Percentiles rank a stretch among this genome's conserved stretches.
phyloP scores from a whole-genome alignment of 1,140 invertebrate species.

The Alviniconcha marisindica region DNA sequence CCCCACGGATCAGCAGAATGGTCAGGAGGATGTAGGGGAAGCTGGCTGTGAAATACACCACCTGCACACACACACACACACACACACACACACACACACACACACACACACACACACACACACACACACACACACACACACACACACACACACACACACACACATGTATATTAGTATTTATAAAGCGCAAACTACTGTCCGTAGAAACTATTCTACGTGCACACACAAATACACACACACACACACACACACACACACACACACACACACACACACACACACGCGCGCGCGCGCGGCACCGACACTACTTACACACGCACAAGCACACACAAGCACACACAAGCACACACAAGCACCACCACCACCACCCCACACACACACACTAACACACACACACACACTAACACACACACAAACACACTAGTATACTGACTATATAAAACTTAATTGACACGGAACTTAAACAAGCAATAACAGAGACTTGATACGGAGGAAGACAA shows the following conservation, averaged over 20 bases:
- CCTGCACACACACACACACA: neutral
- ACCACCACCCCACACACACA: too few relatives aligned
- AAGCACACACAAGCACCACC: too few relatives aligned
- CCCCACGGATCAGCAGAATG: conserved; percentile 91
- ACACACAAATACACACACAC: neutral
- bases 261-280: neutral
- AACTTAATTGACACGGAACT: neutral
- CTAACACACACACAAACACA: neutral
- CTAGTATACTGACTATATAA: neutral
- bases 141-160: conserved; percentile 15
- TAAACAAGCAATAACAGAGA: neutral
- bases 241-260: neutral
- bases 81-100: neutral
- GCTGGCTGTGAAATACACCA: conserved; percentile 98
- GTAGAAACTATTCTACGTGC: too few relatives aligned
- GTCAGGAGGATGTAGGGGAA: conserved; percentile 96
- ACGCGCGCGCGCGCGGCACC: too few relatives aligned
- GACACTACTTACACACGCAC: too few relatives aligned
- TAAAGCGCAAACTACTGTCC: too few relatives aligned
- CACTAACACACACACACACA: neutral
- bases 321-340: too few relatives aligned
- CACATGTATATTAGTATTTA: conserved; percentile 82
- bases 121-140: neutral
- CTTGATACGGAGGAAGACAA: neutral
- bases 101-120: neutral